Evolutionary conservation across 2,113 vertebrate genomes (phyloP).

Genomic region (Onychostruthus taczanowskii): DNA sequence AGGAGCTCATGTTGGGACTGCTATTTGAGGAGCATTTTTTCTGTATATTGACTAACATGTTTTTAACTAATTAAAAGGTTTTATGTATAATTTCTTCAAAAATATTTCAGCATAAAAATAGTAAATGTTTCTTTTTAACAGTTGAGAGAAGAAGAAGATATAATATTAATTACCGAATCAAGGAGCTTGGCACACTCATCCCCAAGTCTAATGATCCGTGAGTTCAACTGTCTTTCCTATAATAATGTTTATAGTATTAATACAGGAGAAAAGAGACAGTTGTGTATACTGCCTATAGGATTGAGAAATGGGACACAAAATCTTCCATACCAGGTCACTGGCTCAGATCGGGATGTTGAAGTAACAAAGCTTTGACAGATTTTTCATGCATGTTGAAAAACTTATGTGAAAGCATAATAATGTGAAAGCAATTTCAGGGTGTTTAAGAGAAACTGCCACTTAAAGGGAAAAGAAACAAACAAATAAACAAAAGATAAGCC

Average conservation of each 20-base stretch:
- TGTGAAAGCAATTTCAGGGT: neutral
- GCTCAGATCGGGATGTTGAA: neutral
- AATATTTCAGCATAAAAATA: conserved; percentile 44
- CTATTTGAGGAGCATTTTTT: neutral
- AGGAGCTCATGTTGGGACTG: neutral
- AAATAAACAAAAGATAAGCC: neutral
- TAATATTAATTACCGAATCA: conserved; percentile 99
- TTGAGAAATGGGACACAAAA: neutral
- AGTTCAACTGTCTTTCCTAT: conserved; percentile 76
- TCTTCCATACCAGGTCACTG: neutral
- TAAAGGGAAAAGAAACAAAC: neutral
- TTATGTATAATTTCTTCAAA: neutral
- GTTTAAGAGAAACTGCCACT: neutral
- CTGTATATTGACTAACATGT: neutral
- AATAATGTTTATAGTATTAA: conserved; percentile 59
- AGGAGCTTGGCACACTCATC: conserved; percentile 97
- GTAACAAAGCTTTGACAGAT: neutral
- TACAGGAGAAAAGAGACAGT: neutral
- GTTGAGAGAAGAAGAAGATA: conserved; percentile 97
- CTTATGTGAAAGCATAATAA: neutral
- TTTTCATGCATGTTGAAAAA: neutral
- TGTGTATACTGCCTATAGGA: neutral
- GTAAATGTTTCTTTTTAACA: conserved; percentile 73
- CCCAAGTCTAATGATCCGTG: conserved; percentile 98
- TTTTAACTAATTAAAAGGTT: neutral